Base-by-base conservation (phyloP, 2,888 invertebrate genomes). In the Esperia sulphurella region DNA sequence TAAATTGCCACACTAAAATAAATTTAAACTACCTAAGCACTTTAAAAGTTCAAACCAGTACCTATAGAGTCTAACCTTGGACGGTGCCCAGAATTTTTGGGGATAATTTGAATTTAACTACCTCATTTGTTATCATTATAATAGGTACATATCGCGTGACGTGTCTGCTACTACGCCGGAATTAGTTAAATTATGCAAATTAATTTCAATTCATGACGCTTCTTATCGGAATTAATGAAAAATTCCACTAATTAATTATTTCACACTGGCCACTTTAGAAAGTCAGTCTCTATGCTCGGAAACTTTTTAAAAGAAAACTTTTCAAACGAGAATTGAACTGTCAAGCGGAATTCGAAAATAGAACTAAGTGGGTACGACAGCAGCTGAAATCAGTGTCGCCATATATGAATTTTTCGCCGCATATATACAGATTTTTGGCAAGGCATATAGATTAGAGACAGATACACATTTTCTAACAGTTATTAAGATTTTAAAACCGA, bases 1-100 rank as follows among this genome's bases (percentile, higher is more conserved):
- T 83, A 81, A 82, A 83, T 70, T 67, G 63, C 58, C 76, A 74
- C 69, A 74, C 65, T 69, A 64, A 67, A 74, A 71, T 68, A 62
- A 71, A 75, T 71, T 68, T 64, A 65, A 21, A 52, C 61, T 37
- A 21, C 35, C 30, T 50, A 55, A 65, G 63, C 63, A 60, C 54
- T 59, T 61, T 59, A 51, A 61, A 68, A 71, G 63, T 67, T 66
- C 61, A 68, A 63, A 54, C 47, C 10, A 37, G 56, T 54, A 67
- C 63, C 21, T 21, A 21, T 5, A 21, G 59, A 51, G 71, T 54
- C 66, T 71, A 69, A 62, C 81, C 79, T 80, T 79, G 82, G 50
- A 43, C 43, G 10, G 43, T 51, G 55, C 55, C 57, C 61, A 63
- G 50, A 59, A 61, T 59, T 61, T 67, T 63, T 46, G 45, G 57